Conservation (phyloP, 2,888 invertebrate species). For the Eremobia ochroleuca region DNA sequence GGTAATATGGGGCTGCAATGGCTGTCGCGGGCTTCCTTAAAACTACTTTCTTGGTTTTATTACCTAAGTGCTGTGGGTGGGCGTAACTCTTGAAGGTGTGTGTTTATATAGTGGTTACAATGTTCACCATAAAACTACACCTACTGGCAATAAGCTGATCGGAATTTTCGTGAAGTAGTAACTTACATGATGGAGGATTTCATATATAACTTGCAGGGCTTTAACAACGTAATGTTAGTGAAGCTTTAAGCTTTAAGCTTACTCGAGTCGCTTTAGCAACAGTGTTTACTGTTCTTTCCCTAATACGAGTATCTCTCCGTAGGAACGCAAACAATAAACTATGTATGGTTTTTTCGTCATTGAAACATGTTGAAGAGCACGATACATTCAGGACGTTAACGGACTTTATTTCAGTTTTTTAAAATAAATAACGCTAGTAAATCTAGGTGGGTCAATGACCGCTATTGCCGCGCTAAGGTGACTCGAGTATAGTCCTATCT, state of each 20-base stretch:
- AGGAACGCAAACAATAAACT: background rate
- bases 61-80: constrained; percentile 86
- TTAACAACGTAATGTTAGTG: background rate
- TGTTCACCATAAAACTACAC: constrained; percentile 66
- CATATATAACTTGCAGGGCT: background rate
- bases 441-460: too few species aligned
- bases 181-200: constrained; percentile 34
- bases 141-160: constrained; percentile 47
- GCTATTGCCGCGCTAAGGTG: too few species aligned
- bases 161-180: constrained; percentile 53
- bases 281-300: background rate
- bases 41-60: constrained; percentile 90
- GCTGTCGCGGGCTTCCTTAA: constrained; percentile 88
- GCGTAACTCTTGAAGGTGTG: constrained; percentile 77
- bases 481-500: background rate
- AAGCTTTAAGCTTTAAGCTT: too few species aligned
- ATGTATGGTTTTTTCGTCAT: background rate
- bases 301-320: background rate
- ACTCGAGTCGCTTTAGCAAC: background rate
- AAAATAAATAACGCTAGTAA: too few species aligned
- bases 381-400: too few species aligned
- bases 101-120: constrained; percentile 69
- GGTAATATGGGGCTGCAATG: constrained; percentile 87
- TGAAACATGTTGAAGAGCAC: background rate
- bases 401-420: too few species aligned